Base-by-base conservation (phyloP, 2,113 vertebrate species). In the Misgurnus mizolepis region DNA sequence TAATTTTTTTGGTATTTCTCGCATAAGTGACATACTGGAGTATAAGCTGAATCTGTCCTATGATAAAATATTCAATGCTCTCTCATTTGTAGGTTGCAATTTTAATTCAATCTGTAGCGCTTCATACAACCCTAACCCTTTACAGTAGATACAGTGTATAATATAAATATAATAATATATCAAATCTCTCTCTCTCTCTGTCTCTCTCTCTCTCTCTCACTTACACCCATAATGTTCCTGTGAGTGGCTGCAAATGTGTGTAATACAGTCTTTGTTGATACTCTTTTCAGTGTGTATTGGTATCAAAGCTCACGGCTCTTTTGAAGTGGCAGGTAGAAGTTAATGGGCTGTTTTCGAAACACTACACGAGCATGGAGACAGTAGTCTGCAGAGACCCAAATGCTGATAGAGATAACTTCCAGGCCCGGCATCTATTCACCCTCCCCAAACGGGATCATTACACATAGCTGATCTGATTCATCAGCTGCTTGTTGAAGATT, bases 281-380 rank as follows among this genome's bases (percentile, higher is more conserved):
- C 47, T 6, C 74, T 47, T 65, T 73, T 78, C 77, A 78, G 78
- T 49, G 17, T 17, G 76, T 79, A 69, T 75, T 74, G 81, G 67
- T 84, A 88, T 88, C 87, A 87, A 87, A 89, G 85, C 56, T 4
- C 50, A 18, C 27, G 14, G 68, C 17, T 61, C 41, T 82, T 88
- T 83, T 87, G 87, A 88, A 85, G 85, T 83, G 61, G 39, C 86
- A 79, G 71, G 76, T 81, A 71, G 67, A 74, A 34, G 69, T 88
- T 89, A 85, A 88, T 86, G 83, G 83, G 79, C 86, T 85, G 85
- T 89, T 89, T 81, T 50, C 69, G 80, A 78, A 89, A 88, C 85
- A 81, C 83, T 85, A 83, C 81, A 85, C 41, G 53, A 78, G 72
- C 74, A 40, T 49, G 79, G 85, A 88, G 86, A 87, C 86, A 81